These are phyloP conservation scores for Todiramphus saurophagus DNA, from an alignment of 2,113 vertebrate genomes.

Conservation along the genomic window DNA sequence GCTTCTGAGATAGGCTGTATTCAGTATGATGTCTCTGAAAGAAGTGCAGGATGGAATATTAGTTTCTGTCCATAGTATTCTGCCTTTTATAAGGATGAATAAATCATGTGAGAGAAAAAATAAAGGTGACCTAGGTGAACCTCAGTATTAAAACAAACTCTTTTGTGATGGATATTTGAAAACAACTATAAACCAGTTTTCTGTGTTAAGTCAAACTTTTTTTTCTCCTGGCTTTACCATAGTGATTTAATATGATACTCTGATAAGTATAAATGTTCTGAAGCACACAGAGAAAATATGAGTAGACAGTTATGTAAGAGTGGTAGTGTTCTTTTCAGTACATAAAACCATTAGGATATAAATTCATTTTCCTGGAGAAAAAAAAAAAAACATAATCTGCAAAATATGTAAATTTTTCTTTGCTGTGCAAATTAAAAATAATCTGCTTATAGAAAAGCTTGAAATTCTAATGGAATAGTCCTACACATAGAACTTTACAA, in stretches of 20 bases:
- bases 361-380: not conserved
- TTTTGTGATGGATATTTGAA: conserved; percentile 10
- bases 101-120: not conserved
- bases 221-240: not conserved
- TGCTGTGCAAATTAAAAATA: not conserved
- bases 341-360: not conserved
- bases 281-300: not conserved
- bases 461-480: not conserved
- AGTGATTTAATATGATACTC: not conserved
- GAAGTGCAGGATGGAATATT: not conserved
- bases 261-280: conserved; percentile 3
- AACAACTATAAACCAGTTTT: not conserved
- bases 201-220: not conserved
- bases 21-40: not conserved
- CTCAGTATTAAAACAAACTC: not conserved
- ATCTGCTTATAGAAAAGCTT: not conserved
- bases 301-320: not conserved
- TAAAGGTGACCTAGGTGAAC: not conserved
- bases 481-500: not conserved
- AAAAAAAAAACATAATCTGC: not conserved
- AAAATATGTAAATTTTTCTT: not conserved
- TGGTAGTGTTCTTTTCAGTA: not conserved
- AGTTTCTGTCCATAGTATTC: not conserved
- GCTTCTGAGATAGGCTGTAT: not conserved
- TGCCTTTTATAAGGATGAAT: conserved; percentile 15